phyloP scores from a whole-genome alignment of 2,888 invertebrate species.

The Drosophila nigricruria region DNA sequence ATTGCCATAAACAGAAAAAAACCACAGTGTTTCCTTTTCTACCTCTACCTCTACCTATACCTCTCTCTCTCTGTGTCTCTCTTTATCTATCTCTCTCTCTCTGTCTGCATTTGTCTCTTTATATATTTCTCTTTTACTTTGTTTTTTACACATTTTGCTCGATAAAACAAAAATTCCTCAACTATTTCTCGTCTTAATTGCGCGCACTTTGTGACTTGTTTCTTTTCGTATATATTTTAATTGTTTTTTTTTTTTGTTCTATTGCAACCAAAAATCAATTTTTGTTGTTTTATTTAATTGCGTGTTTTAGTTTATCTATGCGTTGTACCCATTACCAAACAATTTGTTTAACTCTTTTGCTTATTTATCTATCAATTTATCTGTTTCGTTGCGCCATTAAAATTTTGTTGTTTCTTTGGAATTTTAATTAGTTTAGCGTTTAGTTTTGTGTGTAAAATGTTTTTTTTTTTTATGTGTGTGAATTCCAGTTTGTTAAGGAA shows the following conservation, averaged over 20 bases:
- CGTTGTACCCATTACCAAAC: conserved; percentile 42
- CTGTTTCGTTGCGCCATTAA: conserved; percentile 30
- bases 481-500: conserved; percentile 2
- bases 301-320: conserved; percentile 60
- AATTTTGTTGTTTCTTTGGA: conserved; percentile 18
- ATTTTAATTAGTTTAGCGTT: conserved; percentile 29
- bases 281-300: conserved; percentile 51
- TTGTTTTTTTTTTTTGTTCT: conserved; percentile 13
- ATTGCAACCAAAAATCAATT: conserved; percentile 47
- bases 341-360: conserved; percentile 30
- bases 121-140: conserved; percentile 11
- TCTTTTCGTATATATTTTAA: conserved; percentile 10
- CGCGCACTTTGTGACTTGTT: conserved; percentile 58
- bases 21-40: conserved; percentile 52
- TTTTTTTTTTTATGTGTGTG: conserved; percentile 35
- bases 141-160: conserved; percentile 36
- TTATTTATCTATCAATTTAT: conserved; percentile 43
- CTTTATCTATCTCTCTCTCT: conserved; percentile 25
- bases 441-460: conserved; percentile 35
- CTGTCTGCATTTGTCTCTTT: conserved; percentile 16
- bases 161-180: conserved; percentile 32
- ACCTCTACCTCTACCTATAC: conserved; percentile 19
- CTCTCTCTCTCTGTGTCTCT: conserved; percentile 9
- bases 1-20: conserved; percentile 33
- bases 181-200: conserved; percentile 56